These are phyloP conservation scores for Megaleporinus macrocephalus DNA, from an alignment of 2,113 vertebrate genomes.

Conservation along the genomic window DNA sequence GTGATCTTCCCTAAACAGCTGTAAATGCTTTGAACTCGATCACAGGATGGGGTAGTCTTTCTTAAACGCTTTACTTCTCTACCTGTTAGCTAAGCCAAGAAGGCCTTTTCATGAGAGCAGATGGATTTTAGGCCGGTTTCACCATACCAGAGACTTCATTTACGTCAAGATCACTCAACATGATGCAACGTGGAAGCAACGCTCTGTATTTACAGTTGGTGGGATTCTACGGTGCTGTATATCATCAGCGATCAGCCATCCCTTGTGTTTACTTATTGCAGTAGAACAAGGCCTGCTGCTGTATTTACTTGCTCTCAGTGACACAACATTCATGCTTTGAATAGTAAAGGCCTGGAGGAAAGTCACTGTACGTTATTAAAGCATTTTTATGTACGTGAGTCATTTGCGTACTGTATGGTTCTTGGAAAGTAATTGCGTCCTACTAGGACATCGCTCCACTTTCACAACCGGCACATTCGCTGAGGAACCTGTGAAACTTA, in stretches of 20 bases:
- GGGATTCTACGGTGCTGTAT: not conserved
- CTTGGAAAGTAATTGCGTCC: not conserved
- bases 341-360: not conserved
- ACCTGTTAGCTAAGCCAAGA: not conserved
- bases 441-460: not conserved
- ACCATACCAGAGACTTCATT: not conserved
- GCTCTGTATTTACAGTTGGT: constrained; percentile 2
- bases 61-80: not conserved
- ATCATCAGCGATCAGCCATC: constrained; percentile 9
- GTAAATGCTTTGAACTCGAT: not conserved
- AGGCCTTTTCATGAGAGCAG: not conserved
- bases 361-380: not conserved
- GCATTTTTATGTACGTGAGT: not conserved
- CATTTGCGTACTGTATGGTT: not conserved
- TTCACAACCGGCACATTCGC: not conserved
- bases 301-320: not conserved
- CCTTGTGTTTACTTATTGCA: not conserved
- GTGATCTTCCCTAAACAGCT: not conserved
- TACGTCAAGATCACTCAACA: constrained; percentile 13
- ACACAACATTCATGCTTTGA: not conserved
- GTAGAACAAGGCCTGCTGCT: constrained; percentile 1
- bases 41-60: not conserved
- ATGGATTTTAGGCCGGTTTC: not conserved
- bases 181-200: constrained; percentile 30
- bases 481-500: not conserved